Evolutionary conservation across 2,888 invertebrate species (phyloP), one percentile per base, ranked within the genome.

Genomic region (Brachynemurus nebulosus): DNA sequence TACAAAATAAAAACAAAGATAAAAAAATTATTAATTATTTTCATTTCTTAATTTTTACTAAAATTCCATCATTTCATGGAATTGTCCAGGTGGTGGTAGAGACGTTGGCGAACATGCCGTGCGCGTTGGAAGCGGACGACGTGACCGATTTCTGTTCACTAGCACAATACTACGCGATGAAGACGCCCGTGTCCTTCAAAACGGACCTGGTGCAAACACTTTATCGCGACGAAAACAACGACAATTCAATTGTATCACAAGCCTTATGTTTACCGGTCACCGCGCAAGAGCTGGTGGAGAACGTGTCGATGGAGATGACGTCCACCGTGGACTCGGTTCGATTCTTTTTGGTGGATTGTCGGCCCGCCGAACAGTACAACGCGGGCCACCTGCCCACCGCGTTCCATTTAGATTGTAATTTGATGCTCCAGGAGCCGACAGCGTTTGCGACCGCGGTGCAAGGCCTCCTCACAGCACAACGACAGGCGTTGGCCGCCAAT

Each of bases 341-440:
- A 54, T 98, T 95, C 65, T 97, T 97, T 65, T 71, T 97, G 50
- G 93, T 98, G 7, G 98, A 98, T 65, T 96, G 96, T 63, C 76
- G 98, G 50, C 93, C 97, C 7, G 80, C 91, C 9, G 92, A 95
- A 52, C 95, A 97, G 59, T 98, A 96, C 61, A 96, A 96, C 68
- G 83, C 85, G 44, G 97, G 97, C 0, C 96, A 97, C 68, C 74
- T 98, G 51, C 86, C 92, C 1, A 96, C 95, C 42, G 97, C 97
- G 44, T 98, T 97, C 69, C 96, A 97, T 67, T 72, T 98, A 50
- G 97, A 98, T 64, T 93, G 95, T 57, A 90, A 91, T 65, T 71
- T 98, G 57, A 92, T 97, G 91, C 70, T 98, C 46, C 92, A 93
- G 69, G 95, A 95, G 62, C 97, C 96, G 1, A 78, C 81, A 52